Conservation (phyloP, 2,797 vertebrate species). For the Pantherophis vulpinus region DNA sequence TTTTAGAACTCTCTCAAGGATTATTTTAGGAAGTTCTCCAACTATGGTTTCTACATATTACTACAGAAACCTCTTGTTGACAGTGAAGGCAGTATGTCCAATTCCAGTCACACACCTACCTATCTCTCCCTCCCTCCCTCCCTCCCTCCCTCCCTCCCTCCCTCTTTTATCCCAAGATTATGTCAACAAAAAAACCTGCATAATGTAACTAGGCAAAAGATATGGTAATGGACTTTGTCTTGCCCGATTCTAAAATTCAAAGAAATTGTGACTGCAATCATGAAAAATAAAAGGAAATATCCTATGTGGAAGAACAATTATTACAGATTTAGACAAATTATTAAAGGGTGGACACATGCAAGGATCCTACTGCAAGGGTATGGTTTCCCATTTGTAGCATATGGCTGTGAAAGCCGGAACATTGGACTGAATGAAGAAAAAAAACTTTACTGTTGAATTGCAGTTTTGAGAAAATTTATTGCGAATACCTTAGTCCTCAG, state of each 20-base stretch:
- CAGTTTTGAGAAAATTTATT: neutral
- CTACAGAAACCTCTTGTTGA: neutral
- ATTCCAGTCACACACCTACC: neutral
- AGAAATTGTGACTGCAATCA: neutral
- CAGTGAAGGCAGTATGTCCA: neutral
- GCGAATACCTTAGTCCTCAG: neutral
- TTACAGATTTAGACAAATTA: neutral
- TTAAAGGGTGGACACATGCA: neutral
- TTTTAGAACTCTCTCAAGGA: neutral
- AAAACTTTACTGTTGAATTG: neutral
- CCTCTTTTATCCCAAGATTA: neutral
- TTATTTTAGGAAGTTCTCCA: neutral
- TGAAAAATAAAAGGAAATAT: neutral
- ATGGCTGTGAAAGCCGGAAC: neutral
- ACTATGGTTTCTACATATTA: neutral
- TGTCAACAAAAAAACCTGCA: neutral
- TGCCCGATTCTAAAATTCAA: neutral
- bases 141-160: no score
- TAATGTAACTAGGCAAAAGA: neutral
- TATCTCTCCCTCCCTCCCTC: no score
- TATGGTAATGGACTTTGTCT: neutral
- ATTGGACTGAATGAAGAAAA: neutral
- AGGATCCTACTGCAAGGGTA: no score
- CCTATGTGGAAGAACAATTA: neutral
- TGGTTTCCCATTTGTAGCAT: neutral